These are phyloP conservation scores for Taenioides sp. DNA, from an alignment of 2,797 vertebrate genomes.

Conservation along the genomic window DNA sequence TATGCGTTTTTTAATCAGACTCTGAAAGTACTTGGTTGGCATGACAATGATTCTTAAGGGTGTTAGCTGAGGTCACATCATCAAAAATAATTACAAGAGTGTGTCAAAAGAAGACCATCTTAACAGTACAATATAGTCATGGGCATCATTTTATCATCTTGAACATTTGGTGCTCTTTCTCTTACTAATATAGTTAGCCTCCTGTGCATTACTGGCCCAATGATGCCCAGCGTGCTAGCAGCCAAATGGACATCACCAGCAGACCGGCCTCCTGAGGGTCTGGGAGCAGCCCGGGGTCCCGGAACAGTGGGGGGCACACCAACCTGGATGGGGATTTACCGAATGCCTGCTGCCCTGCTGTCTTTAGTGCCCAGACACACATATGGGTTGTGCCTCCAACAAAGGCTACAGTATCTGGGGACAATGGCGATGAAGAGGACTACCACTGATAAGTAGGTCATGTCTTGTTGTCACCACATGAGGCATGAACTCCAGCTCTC, in stretches of 20 bases:
- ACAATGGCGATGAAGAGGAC: slow-evolving; percentile 71
- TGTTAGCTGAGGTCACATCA: not conserved
- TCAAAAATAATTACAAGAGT: no score
- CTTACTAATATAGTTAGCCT: not conserved
- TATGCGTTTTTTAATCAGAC: no score
- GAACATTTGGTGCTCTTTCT: not conserved
- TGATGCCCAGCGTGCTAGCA: not conserved
- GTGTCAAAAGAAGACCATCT: not conserved
- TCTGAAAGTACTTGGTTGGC: not conserved
- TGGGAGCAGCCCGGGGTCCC: slow-evolving; percentile 17
- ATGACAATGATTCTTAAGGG: not conserved
- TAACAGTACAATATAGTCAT: not conserved
- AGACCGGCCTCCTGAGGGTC: slow-evolving; percentile 19
- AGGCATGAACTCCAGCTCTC: slow-evolving; percentile 69
- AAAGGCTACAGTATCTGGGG: slow-evolving; percentile 70
- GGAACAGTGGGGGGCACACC: slow-evolving; percentile 32
- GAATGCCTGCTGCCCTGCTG: slow-evolving; percentile 36
- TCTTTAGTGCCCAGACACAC: slow-evolving; percentile 49
- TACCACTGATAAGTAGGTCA: slow-evolving; percentile 79
- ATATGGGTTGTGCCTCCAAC: slow-evolving; percentile 65
- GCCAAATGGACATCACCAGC: not conserved
- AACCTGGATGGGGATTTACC: slow-evolving; percentile 37
- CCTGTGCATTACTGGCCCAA: not conserved
- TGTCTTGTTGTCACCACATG: slow-evolving; percentile 72
- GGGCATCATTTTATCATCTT: not conserved